A percentile compares a stretch with the other conserved stretches of the same genome.
Evolutionary conservation across 2,888 invertebrate genomes (phyloP).

Genomic region (Conomelus anceps): DNA sequence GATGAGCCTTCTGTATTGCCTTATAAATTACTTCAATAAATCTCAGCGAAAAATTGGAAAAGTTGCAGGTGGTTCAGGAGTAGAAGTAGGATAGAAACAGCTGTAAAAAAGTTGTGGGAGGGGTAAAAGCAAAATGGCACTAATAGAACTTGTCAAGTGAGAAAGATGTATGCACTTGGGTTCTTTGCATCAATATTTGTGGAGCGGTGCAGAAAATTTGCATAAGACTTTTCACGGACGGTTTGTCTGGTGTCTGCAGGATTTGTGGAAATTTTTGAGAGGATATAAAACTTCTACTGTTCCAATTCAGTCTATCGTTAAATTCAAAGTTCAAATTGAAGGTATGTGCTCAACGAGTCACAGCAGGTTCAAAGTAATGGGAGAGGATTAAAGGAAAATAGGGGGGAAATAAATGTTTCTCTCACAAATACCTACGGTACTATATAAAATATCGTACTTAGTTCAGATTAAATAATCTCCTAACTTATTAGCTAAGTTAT

Average conservation of each 20-base stretch:
- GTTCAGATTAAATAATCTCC: too few species aligned
- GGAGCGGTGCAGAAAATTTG: background rate
- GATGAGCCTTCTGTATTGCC: background rate
- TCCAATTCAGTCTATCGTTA: background rate
- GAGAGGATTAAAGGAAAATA: background rate
- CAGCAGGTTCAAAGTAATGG: background rate
- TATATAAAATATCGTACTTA: too few species aligned
- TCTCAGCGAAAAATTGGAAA: background rate
- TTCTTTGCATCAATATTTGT: background rate
- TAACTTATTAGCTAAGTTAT: too few species aligned
- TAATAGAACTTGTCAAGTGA: background rate
- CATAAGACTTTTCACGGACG: background rate
- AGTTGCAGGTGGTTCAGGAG: background rate
- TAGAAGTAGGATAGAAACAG: background rate
- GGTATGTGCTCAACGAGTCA: background rate
- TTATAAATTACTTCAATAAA: background rate
- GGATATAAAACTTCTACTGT: background rate
- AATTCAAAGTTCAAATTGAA: background rate
- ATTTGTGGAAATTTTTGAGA: background rate
- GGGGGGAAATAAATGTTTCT: background rate
- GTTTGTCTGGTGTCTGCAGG: background rate
- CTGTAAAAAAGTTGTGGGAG: background rate
- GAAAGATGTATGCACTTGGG: background rate
- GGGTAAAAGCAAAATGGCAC: background rate
- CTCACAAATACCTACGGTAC: background rate